Evolutionary conservation across 2,888 invertebrate genomes (phyloP).

Genomic region (Trichogramma evanescens): DNA sequence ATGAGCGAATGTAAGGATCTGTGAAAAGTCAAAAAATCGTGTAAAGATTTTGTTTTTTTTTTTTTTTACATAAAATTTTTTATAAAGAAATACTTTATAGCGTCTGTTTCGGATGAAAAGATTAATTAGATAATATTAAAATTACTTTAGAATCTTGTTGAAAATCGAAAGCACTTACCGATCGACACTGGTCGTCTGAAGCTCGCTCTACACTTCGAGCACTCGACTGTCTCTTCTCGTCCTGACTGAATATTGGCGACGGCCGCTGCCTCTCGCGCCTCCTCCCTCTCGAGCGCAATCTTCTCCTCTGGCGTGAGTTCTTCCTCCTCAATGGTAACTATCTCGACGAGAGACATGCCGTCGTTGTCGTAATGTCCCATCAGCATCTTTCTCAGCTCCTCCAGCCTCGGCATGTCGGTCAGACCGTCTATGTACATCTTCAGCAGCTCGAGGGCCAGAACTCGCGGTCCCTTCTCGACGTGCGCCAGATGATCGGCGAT

Average conservation of each 20-base stretch:
- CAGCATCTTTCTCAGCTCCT: conserved; percentile 5
- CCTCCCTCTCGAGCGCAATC: neutral
- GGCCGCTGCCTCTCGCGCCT: too few species aligned
- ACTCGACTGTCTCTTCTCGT: neutral
- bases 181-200: neutral
- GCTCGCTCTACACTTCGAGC: conserved; percentile 10
- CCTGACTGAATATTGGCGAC: neutral
- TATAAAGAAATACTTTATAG: too few species aligned
- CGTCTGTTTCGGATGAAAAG: too few species aligned
- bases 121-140: too few species aligned
- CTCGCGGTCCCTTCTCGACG: conserved; percentile 1
- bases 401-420: neutral
- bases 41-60: too few species aligned
- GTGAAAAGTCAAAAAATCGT: too few species aligned
- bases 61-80: too few species aligned
- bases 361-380: conserved; percentile 3
- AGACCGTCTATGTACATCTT: neutral
- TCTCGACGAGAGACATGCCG: neutral
- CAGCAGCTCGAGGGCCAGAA: neutral
- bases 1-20: too few species aligned
- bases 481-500: conserved; percentile 11
- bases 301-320: neutral
- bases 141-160: too few species aligned
- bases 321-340: neutral
- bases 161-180: neutral